Conservation (phyloP, 2,113 vertebrate genomes). For the Riparia riparia region DNA sequence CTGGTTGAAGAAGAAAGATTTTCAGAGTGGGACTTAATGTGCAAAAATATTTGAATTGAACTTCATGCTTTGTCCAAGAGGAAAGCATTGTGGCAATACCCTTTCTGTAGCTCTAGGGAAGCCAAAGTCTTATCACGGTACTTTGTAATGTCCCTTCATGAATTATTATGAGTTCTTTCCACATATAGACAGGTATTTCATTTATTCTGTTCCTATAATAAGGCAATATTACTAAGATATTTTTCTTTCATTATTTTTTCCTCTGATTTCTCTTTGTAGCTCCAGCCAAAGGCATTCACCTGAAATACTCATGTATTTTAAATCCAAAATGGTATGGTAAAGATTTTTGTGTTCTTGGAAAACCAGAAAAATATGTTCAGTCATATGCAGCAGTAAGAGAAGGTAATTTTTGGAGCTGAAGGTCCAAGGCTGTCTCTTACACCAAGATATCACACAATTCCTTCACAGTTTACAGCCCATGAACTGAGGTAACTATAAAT, state of each 20-base stretch:
- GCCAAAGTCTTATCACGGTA: not conserved
- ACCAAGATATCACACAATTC: not conserved
- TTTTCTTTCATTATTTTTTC: not conserved
- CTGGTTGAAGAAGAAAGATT: not conserved
- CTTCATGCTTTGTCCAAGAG: not conserved
- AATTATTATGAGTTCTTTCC: not conserved
- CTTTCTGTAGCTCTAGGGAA: not conserved
- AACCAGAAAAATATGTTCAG: not conserved
- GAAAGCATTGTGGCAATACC: not conserved
- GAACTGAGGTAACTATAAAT: not conserved
- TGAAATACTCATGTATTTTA: not conserved
- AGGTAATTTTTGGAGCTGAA: not conserved
- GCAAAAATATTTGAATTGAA: not conserved
- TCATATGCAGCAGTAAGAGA: not conserved
- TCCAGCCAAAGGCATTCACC: not conserved
- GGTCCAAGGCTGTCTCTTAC: not conserved
- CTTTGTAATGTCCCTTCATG: not conserved
- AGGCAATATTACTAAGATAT: not conserved
- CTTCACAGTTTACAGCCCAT: not conserved
- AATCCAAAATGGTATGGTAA: not conserved
- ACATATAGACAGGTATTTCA: fast-evolving
- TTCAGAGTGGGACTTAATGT: not conserved
- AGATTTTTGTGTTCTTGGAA: not conserved
- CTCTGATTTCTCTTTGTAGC: not conserved
- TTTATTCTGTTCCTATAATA: not conserved